Conservation (phyloP, 2,888 invertebrate genomes). For the Oscheius sp. region DNA sequence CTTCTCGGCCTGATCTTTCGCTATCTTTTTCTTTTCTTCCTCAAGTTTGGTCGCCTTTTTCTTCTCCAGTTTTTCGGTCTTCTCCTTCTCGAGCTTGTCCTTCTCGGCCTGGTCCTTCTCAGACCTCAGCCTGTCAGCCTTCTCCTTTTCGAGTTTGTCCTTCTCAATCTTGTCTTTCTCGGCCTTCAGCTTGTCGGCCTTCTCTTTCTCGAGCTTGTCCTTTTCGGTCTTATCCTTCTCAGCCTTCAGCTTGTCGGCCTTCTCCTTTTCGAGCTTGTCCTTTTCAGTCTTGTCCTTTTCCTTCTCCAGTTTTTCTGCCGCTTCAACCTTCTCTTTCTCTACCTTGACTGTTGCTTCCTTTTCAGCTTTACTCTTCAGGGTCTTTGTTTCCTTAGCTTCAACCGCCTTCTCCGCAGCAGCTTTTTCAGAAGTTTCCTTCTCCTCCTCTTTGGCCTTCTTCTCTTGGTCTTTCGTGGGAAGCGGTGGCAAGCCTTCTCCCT, state of each 20-base stretch:
- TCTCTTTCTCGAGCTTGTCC: constrained; percentile 16
- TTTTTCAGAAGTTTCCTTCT: not conserved
- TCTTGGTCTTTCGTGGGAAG: constrained; percentile 31
- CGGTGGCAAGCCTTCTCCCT: constrained; percentile 35
- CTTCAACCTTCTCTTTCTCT: constrained; percentile 17
- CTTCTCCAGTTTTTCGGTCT: not conserved
- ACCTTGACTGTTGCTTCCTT: constrained; percentile 29
- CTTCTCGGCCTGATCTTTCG: not conserved
- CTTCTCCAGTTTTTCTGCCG: constrained; percentile 13
- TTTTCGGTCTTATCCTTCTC: constrained; percentile 27
- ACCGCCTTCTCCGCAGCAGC: constrained; percentile 21
- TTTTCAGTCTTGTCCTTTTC: not conserved
- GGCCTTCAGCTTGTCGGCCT: constrained; percentile 17
- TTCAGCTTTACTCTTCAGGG: constrained; percentile 3
- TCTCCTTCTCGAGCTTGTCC: constrained; percentile 19
- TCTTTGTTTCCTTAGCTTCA: constrained; percentile 15
- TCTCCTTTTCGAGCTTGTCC: constrained; percentile 8
- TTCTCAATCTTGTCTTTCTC: constrained; percentile 14
- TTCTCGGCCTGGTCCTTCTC: constrained; percentile 27
- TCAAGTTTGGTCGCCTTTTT: not conserved
- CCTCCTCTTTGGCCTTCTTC: constrained; percentile 18
- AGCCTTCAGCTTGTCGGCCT: constrained; percentile 25
- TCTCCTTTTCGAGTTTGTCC: constrained; percentile 14
- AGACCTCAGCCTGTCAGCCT: constrained; percentile 24
- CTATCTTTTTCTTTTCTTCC: not conserved